phyloP scores from a whole-genome alignment of 2,888 invertebrate genomes.

The Ectemnius cavifrons region DNA sequence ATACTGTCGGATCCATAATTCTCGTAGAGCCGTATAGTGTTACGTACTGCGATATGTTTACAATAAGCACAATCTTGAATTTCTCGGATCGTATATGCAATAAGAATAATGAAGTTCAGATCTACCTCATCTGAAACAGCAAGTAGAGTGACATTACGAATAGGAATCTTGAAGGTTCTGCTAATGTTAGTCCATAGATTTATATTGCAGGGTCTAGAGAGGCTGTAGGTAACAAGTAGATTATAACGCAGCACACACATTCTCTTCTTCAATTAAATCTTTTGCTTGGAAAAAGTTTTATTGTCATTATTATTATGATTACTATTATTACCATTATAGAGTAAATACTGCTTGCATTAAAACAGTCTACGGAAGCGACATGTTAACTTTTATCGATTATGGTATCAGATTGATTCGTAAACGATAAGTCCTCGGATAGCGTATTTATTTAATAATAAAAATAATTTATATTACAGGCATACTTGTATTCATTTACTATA shows the following conservation, averaged over 20 bases:
- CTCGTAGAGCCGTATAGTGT: too few relatives aligned
- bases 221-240: slow-evolving; percentile 62
- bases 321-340: slow-evolving; percentile 36
- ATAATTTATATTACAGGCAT: slow-evolving; percentile 39
- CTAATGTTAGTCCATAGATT: slow-evolving; percentile 59
- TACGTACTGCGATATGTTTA: not conserved
- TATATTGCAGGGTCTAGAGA: slow-evolving; percentile 63
- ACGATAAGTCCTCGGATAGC: slow-evolving; percentile 28
- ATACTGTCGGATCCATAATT: too few relatives aligned
- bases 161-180: slow-evolving; percentile 34
- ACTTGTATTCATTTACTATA: slow-evolving; percentile 23
- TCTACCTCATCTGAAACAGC: slow-evolving; percentile 57
- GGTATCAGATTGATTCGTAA: slow-evolving; percentile 33
- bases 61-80: not conserved
- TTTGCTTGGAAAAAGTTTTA: slow-evolving; percentile 40
- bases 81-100: too few relatives aligned
- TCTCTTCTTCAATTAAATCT: slow-evolving; percentile 29
- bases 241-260: slow-evolving; percentile 56
- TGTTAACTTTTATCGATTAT: slow-evolving; percentile 45
- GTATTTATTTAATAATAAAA: slow-evolving; percentile 46
- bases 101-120: slow-evolving; percentile 40
- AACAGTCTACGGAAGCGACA: slow-evolving; percentile 28
- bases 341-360: slow-evolving; percentile 49
- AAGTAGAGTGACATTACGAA: slow-evolving; percentile 20
- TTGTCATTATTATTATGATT: slow-evolving; percentile 38